Percentiles rank a stretch among this genome's conserved stretches.
These are phyloP conservation scores for Psittacula echo DNA, from an alignment of 2,797 vertebrate genomes.

Conservation along the genomic window DNA sequence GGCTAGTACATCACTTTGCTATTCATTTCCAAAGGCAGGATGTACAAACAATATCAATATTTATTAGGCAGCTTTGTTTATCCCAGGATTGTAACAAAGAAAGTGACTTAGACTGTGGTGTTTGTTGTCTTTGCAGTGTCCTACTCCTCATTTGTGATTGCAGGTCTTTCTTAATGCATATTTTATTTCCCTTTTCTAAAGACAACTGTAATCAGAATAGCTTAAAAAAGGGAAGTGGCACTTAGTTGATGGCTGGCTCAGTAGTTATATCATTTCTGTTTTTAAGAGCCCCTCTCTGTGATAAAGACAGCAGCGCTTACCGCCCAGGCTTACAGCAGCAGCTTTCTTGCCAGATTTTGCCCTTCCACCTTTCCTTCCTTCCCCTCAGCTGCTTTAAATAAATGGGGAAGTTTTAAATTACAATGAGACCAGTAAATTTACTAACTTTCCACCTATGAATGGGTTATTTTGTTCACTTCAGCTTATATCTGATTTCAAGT, in stretches of 20 bases:
- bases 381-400: slow-evolving; percentile 39
- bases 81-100: slow-evolving; percentile 58
- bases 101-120: slow-evolving; percentile 25
- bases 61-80: slow-evolving; percentile 64
- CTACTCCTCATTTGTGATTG: slow-evolving; percentile 17
- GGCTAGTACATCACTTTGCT: background rate
- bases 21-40: slow-evolving; percentile 32
- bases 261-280: slow-evolving; percentile 28
- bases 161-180: background rate
- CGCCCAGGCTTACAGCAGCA: background rate
- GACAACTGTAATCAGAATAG: background rate
- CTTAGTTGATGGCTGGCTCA: background rate
- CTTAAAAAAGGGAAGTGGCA: slow-evolving; percentile 29
- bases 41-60: slow-evolving; percentile 68
- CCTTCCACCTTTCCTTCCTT: slow-evolving; percentile 39
- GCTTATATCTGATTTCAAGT: slow-evolving; percentile 22
- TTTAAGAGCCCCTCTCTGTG: background rate
- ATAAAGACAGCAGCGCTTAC: background rate
- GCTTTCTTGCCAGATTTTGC: slow-evolving; percentile 19
- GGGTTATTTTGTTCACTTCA: background rate
- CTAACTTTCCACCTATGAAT: background rate
- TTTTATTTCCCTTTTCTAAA: slow-evolving; percentile 49
- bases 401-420: slow-evolving; percentile 26
- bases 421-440: background rate
- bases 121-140: slow-evolving; percentile 51